These are phyloP conservation scores for Paradoxurus hermaphroditus DNA, from an alignment of 2,113 vertebrate genomes.

Conservation along the genomic window DNA sequence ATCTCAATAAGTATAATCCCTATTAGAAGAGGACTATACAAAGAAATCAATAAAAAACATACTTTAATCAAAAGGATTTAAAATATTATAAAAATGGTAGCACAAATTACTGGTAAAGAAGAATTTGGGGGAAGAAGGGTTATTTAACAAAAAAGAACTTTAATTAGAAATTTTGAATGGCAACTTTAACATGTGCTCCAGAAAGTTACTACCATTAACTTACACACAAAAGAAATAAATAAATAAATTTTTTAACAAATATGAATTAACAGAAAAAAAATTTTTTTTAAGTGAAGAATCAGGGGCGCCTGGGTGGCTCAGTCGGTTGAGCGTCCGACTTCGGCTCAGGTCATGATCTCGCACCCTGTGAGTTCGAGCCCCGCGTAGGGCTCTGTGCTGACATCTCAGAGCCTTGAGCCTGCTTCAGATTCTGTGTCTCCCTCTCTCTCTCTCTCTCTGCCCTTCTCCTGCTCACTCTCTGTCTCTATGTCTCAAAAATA, in stretches of 20 bases:
- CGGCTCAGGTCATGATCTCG: too few relatives aligned
- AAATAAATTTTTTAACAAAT: background rate
- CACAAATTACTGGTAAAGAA: background rate
- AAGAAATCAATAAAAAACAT: background rate
- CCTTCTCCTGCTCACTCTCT: too few relatives aligned
- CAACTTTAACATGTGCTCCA: background rate
- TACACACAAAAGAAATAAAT: background rate
- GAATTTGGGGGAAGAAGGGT: background rate
- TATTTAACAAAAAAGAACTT: background rate
- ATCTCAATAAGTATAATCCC: background rate
- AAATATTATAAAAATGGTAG: background rate
- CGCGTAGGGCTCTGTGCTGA: too few relatives aligned
- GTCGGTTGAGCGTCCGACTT: too few relatives aligned
- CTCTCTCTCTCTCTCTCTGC: too few relatives aligned
- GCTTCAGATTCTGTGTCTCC: too few relatives aligned
- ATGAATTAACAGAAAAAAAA: background rate
- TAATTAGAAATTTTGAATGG: background rate
- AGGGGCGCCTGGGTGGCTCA: too few relatives aligned
- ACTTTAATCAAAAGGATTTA: background rate
- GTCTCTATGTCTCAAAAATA: too few relatives aligned
- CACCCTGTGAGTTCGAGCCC: too few relatives aligned
- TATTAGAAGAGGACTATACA: background rate
- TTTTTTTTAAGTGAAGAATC: background rate
- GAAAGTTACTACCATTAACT: background rate
- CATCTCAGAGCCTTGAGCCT: too few relatives aligned